phyloP scores from a whole-genome alignment of 2,888 invertebrate species.

The Tortrix viridana region DNA sequence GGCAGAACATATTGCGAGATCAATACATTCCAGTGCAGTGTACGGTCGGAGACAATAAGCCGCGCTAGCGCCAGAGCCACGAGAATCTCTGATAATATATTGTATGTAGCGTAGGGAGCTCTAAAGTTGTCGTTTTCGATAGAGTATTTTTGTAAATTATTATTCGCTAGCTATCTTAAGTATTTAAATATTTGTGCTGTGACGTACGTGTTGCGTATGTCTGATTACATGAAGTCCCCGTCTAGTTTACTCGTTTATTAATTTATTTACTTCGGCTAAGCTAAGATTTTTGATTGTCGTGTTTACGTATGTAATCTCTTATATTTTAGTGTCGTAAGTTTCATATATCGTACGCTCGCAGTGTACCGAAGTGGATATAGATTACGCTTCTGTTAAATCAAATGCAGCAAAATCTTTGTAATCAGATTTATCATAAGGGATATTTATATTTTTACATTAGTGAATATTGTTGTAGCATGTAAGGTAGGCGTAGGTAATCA shows the following conservation, averaged over 20 bases:
- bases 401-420: slow-evolving; percentile 25
- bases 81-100: slow-evolving; percentile 30
- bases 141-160: slow-evolving; percentile 50
- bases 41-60: slow-evolving; percentile 45
- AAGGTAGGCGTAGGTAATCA: slow-evolving; percentile 59
- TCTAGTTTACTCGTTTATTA: slow-evolving; percentile 31
- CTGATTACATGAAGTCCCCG: slow-evolving; percentile 28
- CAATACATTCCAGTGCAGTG: slow-evolving; percentile 44
- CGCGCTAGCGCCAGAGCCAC: neutral
- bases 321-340: slow-evolving; percentile 28
- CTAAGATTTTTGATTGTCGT: slow-evolving; percentile 37
- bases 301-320: slow-evolving; percentile 43
- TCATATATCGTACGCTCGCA: slow-evolving; percentile 40
- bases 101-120: slow-evolving; percentile 20
- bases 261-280: slow-evolving; percentile 35
- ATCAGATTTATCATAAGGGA: slow-evolving; percentile 52
- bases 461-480: slow-evolving; percentile 60
- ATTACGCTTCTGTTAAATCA: slow-evolving; percentile 16
- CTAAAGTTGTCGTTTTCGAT: slow-evolving; percentile 31
- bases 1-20: slow-evolving; percentile 6
- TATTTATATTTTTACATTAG: slow-evolving; percentile 79
- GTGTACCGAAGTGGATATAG: slow-evolving; percentile 23
- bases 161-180: slow-evolving; percentile 37
- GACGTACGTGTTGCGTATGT: slow-evolving; percentile 22
- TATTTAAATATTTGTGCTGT: slow-evolving; percentile 20